Conservation (phyloP, 2,888 invertebrate species). For the Electrophaes corylata region DNA sequence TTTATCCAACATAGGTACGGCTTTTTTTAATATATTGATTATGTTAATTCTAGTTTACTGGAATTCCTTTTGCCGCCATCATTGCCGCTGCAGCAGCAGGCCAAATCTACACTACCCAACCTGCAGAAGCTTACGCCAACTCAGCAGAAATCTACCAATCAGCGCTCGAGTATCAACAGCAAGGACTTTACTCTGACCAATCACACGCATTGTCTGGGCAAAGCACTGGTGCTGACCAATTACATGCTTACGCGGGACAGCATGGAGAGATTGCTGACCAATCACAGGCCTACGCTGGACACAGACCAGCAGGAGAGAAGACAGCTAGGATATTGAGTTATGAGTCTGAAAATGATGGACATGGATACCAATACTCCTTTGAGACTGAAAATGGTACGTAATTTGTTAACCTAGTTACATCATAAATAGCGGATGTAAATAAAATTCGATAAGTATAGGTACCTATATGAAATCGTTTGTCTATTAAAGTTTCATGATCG, state of each 20-base stretch:
- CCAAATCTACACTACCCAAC: slow-evolving; percentile 51
- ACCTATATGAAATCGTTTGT: no score
- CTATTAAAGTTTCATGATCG: no score
- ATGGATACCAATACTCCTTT: slow-evolving; percentile 76
- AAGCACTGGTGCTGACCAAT: background rate
- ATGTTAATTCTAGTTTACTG: slow-evolving; percentile 56
- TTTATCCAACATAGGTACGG: no score
- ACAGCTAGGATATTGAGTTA: slow-evolving; percentile 60
- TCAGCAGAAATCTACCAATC: slow-evolving; percentile 63
- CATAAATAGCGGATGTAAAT: no score
- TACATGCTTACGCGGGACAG: slow-evolving; percentile 11
- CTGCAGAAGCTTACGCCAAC: slow-evolving; percentile 48
- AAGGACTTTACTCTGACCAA: slow-evolving; percentile 54
- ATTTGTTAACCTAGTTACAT: no score
- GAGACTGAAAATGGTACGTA: slow-evolving; percentile 86
- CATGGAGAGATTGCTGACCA: background rate
- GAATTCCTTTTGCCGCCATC: slow-evolving; percentile 55
- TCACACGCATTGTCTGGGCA: slow-evolving; percentile 35
- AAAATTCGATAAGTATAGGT: no score
- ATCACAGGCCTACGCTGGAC: slow-evolving; percentile 42
- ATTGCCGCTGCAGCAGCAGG: slow-evolving; percentile 63
- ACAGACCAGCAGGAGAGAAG: slow-evolving; percentile 51
- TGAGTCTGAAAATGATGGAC: slow-evolving; percentile 59
- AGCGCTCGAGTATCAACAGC: slow-evolving; percentile 56
- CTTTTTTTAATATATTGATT: no score